Base-by-base conservation (phyloP, 1,140 invertebrate genomes). In the Papilio dardanus region DNA sequence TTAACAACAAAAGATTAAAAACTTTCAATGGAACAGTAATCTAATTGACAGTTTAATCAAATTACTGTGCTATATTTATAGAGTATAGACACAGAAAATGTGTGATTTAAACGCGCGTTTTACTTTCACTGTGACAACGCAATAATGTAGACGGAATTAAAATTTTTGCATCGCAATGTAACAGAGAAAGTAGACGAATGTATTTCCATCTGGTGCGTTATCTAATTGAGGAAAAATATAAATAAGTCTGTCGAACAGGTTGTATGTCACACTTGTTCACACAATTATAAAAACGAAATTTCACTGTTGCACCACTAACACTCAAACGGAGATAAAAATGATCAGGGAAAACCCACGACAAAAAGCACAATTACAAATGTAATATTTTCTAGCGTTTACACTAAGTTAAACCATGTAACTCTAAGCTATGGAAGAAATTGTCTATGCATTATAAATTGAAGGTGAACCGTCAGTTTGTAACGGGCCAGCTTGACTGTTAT, bases 61-160 rank as follows among this genome's bases (percentile, higher is more conserved):
- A 62, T 28, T 12, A 16, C 3, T 3, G 14, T 24, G 24, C 54
- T n/a, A 54, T 54, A 54, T 62, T 62, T 62, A 12, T 4, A 28
- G 24, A 62, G 10, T 62, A 62, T 62, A 28, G 12, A 24, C 54
- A n/a, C 16, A 62, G 10, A 62, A 28, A 62, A 62, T 4, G 50
- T 0, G 2, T 3, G 16, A 62, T 62, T 62, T 62, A 62, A 3
- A n/a, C n/a, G n/a, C n/a, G n/a, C n/a, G 54, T 62, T 28, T 62
- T 28, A 62, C 54, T 62, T 62, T 62, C 54, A 62, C 54, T 62
- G 54, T 62, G 24, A 62, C 54, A 62, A 30, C 54, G 54, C 54
- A 62, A 30, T 62, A 62, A 62, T 62, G 54, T 28, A 62, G 21
- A 62, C 54, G 54, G 54, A 62, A 62, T 62, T 62, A 62, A 62